These are phyloP conservation scores for Cyprinodon variegatus DNA, from an alignment of 2,113 vertebrate species.

Conservation along the genomic window DNA sequence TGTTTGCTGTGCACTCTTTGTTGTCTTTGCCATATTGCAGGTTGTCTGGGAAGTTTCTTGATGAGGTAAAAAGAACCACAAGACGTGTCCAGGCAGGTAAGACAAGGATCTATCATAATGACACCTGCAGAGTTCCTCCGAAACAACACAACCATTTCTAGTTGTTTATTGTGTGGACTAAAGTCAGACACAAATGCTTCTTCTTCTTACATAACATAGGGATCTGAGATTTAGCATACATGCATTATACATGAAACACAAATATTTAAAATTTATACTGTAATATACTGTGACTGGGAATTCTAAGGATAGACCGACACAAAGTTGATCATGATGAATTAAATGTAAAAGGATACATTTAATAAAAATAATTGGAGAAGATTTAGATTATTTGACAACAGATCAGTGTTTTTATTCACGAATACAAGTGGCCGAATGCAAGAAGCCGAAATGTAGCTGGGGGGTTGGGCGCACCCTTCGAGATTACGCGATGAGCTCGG, in stretches of 20 bases:
- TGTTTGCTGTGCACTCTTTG: slow-evolving; percentile 24
- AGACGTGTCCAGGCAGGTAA: slow-evolving; percentile 56
- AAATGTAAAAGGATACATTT: neutral
- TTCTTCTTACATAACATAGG: neutral
- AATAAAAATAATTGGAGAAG: neutral
- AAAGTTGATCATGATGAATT: neutral
- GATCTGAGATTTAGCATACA: neutral
- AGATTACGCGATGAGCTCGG: no score
- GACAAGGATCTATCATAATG: slow-evolving; percentile 30
- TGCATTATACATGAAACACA: neutral
- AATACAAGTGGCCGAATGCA: no score
- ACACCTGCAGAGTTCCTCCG: slow-evolving; percentile 43
- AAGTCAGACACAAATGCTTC: neutral
- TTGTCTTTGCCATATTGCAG: slow-evolving; percentile 6
- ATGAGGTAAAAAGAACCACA: slow-evolving; percentile 41
- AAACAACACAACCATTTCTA: neutral
- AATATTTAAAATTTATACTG: neutral
- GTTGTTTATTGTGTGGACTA: neutral
- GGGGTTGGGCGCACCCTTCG: no score
- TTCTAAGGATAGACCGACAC: neutral
- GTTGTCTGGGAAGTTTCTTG: slow-evolving; percentile 27
- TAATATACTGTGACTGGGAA: no score
- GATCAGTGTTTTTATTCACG: no score
- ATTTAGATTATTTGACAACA: no score
- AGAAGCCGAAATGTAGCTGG: no score